Base-by-base conservation (phyloP, 2,888 invertebrate species). In the Tiliacea citrago region DNA sequence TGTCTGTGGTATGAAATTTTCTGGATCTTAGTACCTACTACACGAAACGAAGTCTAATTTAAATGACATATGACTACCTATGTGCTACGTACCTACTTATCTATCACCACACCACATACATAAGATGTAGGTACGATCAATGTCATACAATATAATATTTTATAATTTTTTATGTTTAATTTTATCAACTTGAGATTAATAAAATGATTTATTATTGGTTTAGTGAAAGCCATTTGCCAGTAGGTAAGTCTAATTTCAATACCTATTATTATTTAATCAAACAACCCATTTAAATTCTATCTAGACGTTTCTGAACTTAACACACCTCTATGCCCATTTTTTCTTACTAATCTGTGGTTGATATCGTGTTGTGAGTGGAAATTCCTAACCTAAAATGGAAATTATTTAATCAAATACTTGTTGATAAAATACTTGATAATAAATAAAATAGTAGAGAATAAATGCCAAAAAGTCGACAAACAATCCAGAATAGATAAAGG, bases 281-380 rank as follows among this genome's bases (percentile, higher is more conserved):
- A 45, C 39, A 35, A 49, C 5, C 1, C 13, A 13, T 45, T 18
- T 5, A 45, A n/a, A 42, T 13, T 45, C 8, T 13, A 7, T 29
- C 16, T n/a, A 18, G 16, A 55, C 3, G 47, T 63, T 68, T 61
- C 68, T 65, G 70, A 75, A 83, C 51, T 68, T 69, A 82, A 76
- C 70, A 69, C 61, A 77, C 53, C 62, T 39, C 47, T 24, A 47
- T 29, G 39, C n/a, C 10, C 29, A 49, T 63, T 53, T 69, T 75
- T 47, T 71, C 42, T 79, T 79, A 66, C 0, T 73, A 24, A 75
- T 87, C 85, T 86, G 73, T 86, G 87, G 87, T 65, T 42, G 35
- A 29, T n/a, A 55, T 66, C 53, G 68, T 67, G 75, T 66, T 73
- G 65, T 60, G 79, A 58, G 58, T 65, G 63, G 62, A 57, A 42